Evolutionary conservation across 2,113 vertebrate genomes (phyloP), one percentile per base, ranked within the genome.

Genomic region (Pandion haliaetus): DNA sequence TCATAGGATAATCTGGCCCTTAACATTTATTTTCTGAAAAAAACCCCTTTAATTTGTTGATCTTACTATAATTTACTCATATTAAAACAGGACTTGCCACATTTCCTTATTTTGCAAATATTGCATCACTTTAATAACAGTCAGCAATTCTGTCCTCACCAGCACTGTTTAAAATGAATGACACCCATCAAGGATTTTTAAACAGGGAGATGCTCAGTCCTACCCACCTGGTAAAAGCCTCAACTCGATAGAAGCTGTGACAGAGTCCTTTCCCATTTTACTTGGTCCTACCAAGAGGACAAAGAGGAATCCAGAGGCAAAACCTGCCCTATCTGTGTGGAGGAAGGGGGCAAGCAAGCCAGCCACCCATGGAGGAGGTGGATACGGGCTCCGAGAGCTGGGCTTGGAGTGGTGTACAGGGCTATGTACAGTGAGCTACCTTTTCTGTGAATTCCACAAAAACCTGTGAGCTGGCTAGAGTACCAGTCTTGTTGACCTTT

Each of bases 301-400:
- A 61, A 63, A 70, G 16, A 63, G 32, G 67, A 84, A 54, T 14
- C 3, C 31, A 59, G 38, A 19, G 19, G 31, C 19, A 36, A 54
- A 82, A 28, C 1, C 11, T 50, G 26, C 14, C 55, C 14, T 21
- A 15, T 23, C 14, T 65, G 17, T 0, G 0, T 28, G 26, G 44
- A 59, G 50, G 25, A 38, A 81, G 31, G 10, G 7, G 21, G 5
- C 17, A 52, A 59, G 31, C 26, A 49, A 36, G 24, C 11, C 57
- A 59, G 14, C 31, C 2, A 0, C 40, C 24, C 12, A 6, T 3
- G 15, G 9, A 61, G 50, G 31, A 49, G 14, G 57, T 38, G n/a
- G 28, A 42, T 54, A 44, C 0, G 2, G 18, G 29, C 21, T 84
- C 0, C 1, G 21, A 52, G 31, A 77, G 7, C 32, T 26, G 62